These are phyloP conservation scores for Octopus bimaculoides DNA, from an alignment of 1,140 invertebrate species.

Conservation along the genomic window DNA sequence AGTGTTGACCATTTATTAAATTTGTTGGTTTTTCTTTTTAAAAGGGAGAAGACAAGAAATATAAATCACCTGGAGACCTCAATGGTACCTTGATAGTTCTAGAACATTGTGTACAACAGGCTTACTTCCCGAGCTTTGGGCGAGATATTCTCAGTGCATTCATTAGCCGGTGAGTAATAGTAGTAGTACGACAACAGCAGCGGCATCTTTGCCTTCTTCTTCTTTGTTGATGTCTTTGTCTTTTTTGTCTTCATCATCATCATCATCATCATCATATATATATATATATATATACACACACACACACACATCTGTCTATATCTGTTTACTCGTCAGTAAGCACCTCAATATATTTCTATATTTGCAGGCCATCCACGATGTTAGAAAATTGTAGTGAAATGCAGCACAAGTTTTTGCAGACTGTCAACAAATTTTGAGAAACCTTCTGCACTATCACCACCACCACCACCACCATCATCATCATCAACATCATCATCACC, in stretches of 20 bases:
- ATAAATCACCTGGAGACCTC: slow-evolving; percentile 43
- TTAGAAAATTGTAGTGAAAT: slow-evolving; percentile 30
- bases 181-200: not conserved
- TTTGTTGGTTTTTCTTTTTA: no score
- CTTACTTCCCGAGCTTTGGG: slow-evolving; percentile 48
- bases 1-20: no score
- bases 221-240: no score
- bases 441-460: no score
- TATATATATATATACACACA: no score
- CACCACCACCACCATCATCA: no score
- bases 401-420: slow-evolving; percentile 35
- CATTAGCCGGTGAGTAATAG: slow-evolving; percentile 39
- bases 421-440: slow-evolving; percentile 28
- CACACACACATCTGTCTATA: not conserved
- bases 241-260: no score
- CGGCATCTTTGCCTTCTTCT: no score
- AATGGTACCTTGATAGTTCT: slow-evolving; percentile 54
- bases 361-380: slow-evolving; percentile 34
- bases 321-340: not conserved
- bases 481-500: no score
- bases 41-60: slow-evolving; percentile 54
- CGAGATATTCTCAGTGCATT: slow-evolving; percentile 51
- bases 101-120: slow-evolving; percentile 42
- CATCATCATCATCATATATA: no score
- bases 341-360: slow-evolving; percentile 6